These are phyloP conservation scores for Phengaris alcon DNA, from an alignment of 2,888 invertebrate species.

Conservation along the genomic window DNA sequence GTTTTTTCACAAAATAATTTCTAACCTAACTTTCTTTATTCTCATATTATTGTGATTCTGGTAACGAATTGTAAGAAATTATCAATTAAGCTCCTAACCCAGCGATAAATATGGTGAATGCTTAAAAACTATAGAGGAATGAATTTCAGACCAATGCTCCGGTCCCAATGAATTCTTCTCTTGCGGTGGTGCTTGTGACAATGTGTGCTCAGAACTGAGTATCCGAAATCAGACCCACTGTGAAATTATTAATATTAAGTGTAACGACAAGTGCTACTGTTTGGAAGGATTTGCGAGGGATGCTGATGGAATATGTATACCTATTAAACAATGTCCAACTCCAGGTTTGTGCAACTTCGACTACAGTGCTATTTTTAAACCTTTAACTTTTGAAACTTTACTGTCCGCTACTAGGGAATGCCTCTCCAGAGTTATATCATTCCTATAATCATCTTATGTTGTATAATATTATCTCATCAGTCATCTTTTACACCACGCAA, in stretches of 20 bases:
- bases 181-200: constrained; percentile 32
- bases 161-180: constrained; percentile 33
- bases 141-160: constrained; percentile 32
- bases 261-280: constrained; percentile 50
- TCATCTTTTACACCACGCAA: too few relatives aligned
- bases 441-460: too few relatives aligned
- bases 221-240: constrained; percentile 33
- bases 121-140: constrained; percentile 29
- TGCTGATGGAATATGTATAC: constrained; percentile 40
- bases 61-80: neutral
- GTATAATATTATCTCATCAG: too few relatives aligned
- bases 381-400: too few relatives aligned
- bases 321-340: constrained; percentile 37
- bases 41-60: too few relatives aligned
- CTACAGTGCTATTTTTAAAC: too few relatives aligned
- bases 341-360: constrained; percentile 40
- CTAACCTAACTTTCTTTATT: too few relatives aligned
- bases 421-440: too few relatives aligned
- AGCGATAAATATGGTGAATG: neutral
- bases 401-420: too few relatives aligned
- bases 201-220: constrained; percentile 30
- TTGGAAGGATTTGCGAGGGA: constrained; percentile 39
- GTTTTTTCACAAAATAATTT: too few relatives aligned
- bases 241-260: constrained; percentile 35
- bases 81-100: too few relatives aligned